Evolutionary conservation across 2,888 invertebrate genomes (phyloP).

Genomic region (Sinhomidia bicolor): DNA sequence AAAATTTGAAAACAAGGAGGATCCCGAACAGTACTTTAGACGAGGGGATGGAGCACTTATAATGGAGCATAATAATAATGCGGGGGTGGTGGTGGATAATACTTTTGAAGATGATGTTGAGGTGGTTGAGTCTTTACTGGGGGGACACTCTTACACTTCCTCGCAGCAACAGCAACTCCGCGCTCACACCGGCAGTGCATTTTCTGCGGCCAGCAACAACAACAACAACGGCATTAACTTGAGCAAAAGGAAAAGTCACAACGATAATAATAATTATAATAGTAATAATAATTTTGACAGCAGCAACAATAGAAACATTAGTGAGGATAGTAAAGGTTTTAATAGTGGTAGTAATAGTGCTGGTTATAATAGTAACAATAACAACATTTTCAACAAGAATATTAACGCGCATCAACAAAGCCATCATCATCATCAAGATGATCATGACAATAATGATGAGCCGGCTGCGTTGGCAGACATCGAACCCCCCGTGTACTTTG

Average conservation of each 20-base stretch:
- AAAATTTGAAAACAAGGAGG: slow-evolving; percentile 30
- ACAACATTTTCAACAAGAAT: slow-evolving; percentile 37
- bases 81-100: neutral
- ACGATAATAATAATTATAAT: slow-evolving; percentile 24
- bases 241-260: slow-evolving; percentile 56
- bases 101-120: slow-evolving; percentile 1
- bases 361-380: slow-evolving; percentile 23
- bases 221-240: too few relatives aligned
- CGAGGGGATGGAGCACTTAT: neutral
- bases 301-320: slow-evolving; percentile 34
- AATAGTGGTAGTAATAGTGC: slow-evolving; percentile 39
- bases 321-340: slow-evolving; percentile 37
- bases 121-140: slow-evolving; percentile 9
- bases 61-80: neutral
- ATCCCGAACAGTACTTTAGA: neutral
- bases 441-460: neutral
- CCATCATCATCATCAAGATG: slow-evolving; percentile 5
- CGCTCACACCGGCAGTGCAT: slow-evolving; percentile 54
- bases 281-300: slow-evolving; percentile 38
- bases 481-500: slow-evolving; percentile 68
- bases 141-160: neutral
- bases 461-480: slow-evolving; percentile 20
- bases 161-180: neutral
- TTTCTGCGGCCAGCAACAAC: neutral
- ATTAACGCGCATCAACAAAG: slow-evolving; percentile 16